These are phyloP conservation scores for Deroplatys truncata DNA, from an alignment of 2,888 invertebrate genomes.

Conservation along the genomic window DNA sequence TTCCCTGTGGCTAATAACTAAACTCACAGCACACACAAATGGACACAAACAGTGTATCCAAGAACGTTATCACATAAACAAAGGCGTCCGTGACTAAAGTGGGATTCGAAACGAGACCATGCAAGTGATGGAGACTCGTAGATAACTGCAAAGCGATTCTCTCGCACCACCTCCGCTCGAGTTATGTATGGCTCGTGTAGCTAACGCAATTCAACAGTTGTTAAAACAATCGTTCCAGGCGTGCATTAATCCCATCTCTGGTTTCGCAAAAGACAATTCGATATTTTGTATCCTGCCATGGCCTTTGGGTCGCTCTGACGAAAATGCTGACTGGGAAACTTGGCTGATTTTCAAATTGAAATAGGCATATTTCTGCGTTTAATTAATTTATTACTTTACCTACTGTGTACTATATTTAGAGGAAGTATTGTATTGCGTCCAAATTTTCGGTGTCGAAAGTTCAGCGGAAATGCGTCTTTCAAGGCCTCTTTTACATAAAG, in stretches of 20 bases:
- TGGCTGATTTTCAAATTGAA: too few species aligned
- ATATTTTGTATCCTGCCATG: neutral
- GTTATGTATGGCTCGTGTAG: neutral
- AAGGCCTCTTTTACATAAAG: too few species aligned
- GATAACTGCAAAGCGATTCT: neutral
- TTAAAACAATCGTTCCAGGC: neutral
- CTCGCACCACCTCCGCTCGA: neutral
- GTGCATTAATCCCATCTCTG: neutral
- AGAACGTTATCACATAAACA: neutral
- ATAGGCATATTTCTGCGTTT: too few species aligned
- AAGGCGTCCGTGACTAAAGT: neutral
- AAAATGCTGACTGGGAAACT: too few species aligned
- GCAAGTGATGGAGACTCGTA: neutral
- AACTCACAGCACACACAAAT: neutral
- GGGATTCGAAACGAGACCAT: neutral
- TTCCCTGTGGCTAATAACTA: neutral
- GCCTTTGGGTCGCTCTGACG: too few species aligned
- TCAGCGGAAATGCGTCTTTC: too few species aligned
- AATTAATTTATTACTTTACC: too few species aligned
- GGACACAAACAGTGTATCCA: neutral
- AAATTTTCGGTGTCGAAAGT: too few species aligned
- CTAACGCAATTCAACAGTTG: neutral
- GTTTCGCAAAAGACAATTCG: neutral
- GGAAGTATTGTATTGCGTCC: too few species aligned
- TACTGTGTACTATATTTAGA: too few species aligned